Evolutionary conservation across 2,113 vertebrate species (phyloP).

Genomic region (Oncorhynchus tshawytscha): DNA sequence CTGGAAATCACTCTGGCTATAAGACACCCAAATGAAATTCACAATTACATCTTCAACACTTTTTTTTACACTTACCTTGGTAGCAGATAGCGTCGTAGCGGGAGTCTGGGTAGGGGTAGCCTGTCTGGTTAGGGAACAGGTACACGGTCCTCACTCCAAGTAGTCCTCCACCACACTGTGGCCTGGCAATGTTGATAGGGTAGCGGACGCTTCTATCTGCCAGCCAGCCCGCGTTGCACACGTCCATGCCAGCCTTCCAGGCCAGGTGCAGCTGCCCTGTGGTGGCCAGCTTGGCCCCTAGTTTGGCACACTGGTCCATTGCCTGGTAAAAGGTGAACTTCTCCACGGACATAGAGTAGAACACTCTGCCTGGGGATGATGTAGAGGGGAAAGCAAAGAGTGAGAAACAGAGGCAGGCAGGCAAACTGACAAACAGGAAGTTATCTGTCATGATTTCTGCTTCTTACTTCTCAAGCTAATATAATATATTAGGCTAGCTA

Average conservation of each 20-base stretch:
- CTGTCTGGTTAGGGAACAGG: slow-evolving; percentile 87
- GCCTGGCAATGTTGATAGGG: slow-evolving; percentile 87
- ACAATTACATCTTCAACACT: too few species aligned
- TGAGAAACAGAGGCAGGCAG: background rate
- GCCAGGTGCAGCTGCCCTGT: slow-evolving; percentile 93
- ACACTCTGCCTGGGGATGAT: slow-evolving; percentile 83
- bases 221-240: slow-evolving; percentile 94
- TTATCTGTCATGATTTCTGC: too few species aligned
- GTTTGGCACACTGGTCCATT: slow-evolving; percentile 79
- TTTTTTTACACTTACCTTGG: slow-evolving; percentile 68
- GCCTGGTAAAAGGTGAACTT: slow-evolving; percentile 93
- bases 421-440: background rate
- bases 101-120: slow-evolving; percentile 85
- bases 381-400: background rate
- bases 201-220: slow-evolving; percentile 91
- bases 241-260: slow-evolving; percentile 92
- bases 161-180: slow-evolving; percentile 92
- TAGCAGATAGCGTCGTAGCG: slow-evolving; percentile 93
- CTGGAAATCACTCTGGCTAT: too few species aligned
- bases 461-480: too few species aligned
- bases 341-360: slow-evolving; percentile 83
- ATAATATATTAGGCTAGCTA: too few species aligned
- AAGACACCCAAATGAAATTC: too few species aligned
- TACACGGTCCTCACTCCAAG: slow-evolving; percentile 92
- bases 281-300: slow-evolving; percentile 86